Percentiles rank a stretch among this genome's conserved stretches.
Evolutionary conservation across 2,113 vertebrate genomes (phyloP).

Genomic region (Catharus bicknelli): DNA sequence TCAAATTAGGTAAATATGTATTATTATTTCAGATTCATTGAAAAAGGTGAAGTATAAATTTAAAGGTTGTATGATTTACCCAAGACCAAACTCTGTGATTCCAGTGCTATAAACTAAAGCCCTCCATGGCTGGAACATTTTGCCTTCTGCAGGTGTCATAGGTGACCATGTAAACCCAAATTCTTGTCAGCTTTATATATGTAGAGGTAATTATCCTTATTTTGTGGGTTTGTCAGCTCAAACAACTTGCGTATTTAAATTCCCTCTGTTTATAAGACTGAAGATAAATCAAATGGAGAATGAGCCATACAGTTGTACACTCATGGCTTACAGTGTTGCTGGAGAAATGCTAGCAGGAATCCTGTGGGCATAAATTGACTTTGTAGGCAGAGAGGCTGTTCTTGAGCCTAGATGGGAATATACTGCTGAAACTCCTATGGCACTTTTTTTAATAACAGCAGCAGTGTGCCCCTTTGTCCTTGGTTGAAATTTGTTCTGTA

Average conservation of each 20-base stretch:
- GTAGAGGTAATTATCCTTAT: not conserved
- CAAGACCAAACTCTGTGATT: not conserved
- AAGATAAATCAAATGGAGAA: not conserved
- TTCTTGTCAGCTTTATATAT: not conserved
- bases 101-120: not conserved
- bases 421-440: not conserved
- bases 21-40: not conserved
- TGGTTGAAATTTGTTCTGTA: slow-evolving; percentile 32
- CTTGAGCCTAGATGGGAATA: slow-evolving; percentile 7
- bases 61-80: not conserved
- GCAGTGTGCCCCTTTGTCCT: slow-evolving; percentile 30
- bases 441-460: not conserved
- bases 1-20: not conserved
- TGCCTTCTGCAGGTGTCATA: not conserved
- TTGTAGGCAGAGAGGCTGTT: slow-evolving; percentile 8
- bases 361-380: slow-evolving; percentile 10
- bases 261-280: not conserved
- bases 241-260: not conserved
- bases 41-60: not conserved
- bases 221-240: not conserved
- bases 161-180: not conserved
- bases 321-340: not conserved
- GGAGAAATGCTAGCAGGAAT: slow-evolving; percentile 24
- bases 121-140: not conserved
- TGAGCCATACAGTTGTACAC: not conserved